A percentile compares a stretch with the other conserved stretches of the same genome.
phyloP scores from a whole-genome alignment of 2,888 invertebrate genomes.

The Marronus borbonicus region DNA sequence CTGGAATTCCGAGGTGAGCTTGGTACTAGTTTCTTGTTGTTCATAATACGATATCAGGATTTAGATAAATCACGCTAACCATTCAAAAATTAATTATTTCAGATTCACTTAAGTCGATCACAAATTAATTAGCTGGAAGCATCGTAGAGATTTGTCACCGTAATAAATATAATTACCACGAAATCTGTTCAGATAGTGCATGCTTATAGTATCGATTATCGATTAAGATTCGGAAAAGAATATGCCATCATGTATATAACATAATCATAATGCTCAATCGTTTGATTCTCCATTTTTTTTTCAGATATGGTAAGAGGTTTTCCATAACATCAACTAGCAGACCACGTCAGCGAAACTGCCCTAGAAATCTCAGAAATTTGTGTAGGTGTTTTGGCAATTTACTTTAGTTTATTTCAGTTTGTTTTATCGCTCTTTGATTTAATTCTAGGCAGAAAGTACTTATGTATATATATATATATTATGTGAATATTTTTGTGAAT shows the following conservation, averaged over 20 bases:
- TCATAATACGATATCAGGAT: no score
- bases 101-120: no score
- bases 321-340: slow-evolving; percentile 40
- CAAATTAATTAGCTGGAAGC: no score
- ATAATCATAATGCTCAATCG: background rate
- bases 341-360: slow-evolving; percentile 47
- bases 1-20: slow-evolving; percentile 27
- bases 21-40: no score
- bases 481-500: slow-evolving; percentile 13
- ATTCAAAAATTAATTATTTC: no score
- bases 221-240: no score
- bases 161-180: no score
- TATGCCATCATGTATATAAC: no score
- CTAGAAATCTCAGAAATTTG: slow-evolving; percentile 50
- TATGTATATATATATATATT: slow-evolving; percentile 4
- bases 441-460: slow-evolving; percentile 51
- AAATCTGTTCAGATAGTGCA: no score
- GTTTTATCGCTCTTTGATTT: slow-evolving; percentile 30
- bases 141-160: no score
- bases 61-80: no score
- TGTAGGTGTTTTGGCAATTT: slow-evolving; percentile 43
- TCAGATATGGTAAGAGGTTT: slow-evolving; percentile 56
- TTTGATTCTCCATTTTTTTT: slow-evolving; percentile 11
- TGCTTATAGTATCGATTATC: no score
- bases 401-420: slow-evolving; percentile 15